Conservation (phyloP, 2,888 invertebrate genomes). For the Diploptera punctata region DNA sequence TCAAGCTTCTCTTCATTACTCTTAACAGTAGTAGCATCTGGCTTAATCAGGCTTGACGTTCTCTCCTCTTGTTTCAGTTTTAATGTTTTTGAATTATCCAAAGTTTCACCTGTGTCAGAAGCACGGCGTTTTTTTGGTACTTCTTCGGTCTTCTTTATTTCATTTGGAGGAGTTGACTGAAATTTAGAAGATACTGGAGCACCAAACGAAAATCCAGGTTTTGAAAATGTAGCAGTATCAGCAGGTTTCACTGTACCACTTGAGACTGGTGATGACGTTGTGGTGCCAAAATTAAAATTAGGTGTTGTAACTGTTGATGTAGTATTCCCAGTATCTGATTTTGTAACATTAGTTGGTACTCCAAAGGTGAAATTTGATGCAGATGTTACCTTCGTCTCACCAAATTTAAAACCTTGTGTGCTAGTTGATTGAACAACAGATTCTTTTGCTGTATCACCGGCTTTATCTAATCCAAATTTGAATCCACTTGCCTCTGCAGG, state of each 20-base stretch:
- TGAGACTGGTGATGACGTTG: background rate
- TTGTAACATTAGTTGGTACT: constrained; percentile 12
- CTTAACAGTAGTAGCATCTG: too few species aligned
- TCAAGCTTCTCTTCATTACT: background rate
- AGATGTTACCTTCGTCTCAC: constrained; percentile 44
- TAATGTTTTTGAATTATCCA: background rate
- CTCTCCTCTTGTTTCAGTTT: too few species aligned
- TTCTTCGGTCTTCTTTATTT: background rate
- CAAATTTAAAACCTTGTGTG: constrained; percentile 51
- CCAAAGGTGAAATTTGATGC: constrained; percentile 37
- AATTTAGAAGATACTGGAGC: constrained; percentile 2
- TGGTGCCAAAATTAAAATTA: constrained; percentile 21
- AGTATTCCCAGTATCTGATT: background rate
- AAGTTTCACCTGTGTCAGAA: background rate
- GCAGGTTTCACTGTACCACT: background rate
- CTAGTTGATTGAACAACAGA: constrained; percentile 40
- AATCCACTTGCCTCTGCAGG: constrained; percentile 50
- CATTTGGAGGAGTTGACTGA: background rate
- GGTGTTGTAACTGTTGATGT: background rate
- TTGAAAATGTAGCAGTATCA: background rate
- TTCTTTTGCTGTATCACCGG: constrained; percentile 46
- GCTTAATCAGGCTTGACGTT: too few species aligned
- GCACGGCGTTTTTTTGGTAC: background rate
- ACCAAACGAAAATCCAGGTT: constrained; percentile 2
- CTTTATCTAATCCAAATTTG: constrained; percentile 60